These are phyloP conservation scores for Anhinga anhinga DNA, from an alignment of 2,113 vertebrate species.

Conservation along the genomic window DNA sequence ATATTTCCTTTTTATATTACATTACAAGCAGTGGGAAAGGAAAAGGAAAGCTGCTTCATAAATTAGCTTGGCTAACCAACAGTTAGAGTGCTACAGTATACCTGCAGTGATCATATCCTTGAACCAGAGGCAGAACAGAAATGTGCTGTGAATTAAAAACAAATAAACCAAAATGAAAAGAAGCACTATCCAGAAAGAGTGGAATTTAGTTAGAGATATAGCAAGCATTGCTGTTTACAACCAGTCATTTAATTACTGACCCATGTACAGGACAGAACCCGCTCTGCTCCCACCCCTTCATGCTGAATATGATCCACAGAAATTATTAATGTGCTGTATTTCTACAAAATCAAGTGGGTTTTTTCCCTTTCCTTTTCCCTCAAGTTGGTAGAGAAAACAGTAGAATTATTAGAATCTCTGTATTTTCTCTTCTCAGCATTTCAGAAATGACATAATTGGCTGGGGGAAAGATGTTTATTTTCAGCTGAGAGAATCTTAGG, in stretches of 20 bases:
- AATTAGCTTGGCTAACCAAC: conserved; percentile 44
- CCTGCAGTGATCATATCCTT: conserved; percentile 27
- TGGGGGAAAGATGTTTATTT: neutral
- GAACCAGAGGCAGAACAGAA: conserved; percentile 23
- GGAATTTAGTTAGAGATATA: neutral
- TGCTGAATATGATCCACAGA: neutral
- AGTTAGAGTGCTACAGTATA: neutral
- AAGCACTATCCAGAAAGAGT: neutral
- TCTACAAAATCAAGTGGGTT: neutral
- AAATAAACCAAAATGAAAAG: conserved; percentile 32
- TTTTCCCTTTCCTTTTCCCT: neutral
- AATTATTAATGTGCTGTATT: neutral
- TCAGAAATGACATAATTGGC: neutral
- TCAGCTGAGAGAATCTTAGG: neutral
- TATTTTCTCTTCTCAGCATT: neutral
- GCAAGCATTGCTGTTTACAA: neutral
- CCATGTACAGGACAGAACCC: neutral
- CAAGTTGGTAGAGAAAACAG: neutral
- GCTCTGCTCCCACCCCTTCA: neutral
- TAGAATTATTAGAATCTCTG: neutral
- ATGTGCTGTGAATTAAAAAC: conserved; percentile 41
- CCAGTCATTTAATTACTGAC: neutral
- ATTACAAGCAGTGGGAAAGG: conserved; percentile 32
- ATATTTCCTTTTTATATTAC: conserved; percentile 59
- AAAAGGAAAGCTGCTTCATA: conserved; percentile 46